Percentiles rank a stretch among this genome's conserved stretches.
Evolutionary conservation across 2,888 invertebrate species (phyloP).

Genomic region (Dusona sp.): DNA sequence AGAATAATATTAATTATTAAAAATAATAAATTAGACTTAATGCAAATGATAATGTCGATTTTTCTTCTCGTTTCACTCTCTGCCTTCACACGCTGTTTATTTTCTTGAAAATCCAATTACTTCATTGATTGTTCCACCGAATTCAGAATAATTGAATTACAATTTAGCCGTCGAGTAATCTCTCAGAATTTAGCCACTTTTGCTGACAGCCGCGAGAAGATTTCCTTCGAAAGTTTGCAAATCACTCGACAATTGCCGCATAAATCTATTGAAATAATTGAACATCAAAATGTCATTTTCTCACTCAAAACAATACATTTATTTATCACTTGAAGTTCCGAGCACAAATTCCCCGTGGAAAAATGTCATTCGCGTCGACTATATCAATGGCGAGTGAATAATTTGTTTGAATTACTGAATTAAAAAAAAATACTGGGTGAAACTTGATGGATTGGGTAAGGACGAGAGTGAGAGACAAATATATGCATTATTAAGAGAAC

Average conservation of each 20-base stretch:
- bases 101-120: not conserved
- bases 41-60: conserved; percentile 15
- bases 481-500: conserved; percentile 17
- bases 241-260: not conserved
- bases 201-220: not conserved
- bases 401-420: not conserved
- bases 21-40: not conserved
- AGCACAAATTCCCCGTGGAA: not conserved
- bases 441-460: not conserved
- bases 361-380: not conserved
- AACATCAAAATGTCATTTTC: not conserved
- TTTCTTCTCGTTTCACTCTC: conserved; percentile 28
- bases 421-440: not conserved
- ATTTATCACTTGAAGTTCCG: too few relatives aligned
- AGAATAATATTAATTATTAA: conserved; percentile 15
- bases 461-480: conserved; percentile 12
- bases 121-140: not conserved
- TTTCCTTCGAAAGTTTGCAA: not conserved
- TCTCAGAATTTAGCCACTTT: not conserved
- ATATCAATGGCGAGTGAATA: not conserved
- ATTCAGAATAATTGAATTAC: not conserved
- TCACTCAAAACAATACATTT: not conserved
- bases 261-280: not conserved
- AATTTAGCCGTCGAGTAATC: not conserved
- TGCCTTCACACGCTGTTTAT: not conserved